Base-by-base conservation (phyloP, 2,888 invertebrate genomes). In the Phalangium opilio region DNA sequence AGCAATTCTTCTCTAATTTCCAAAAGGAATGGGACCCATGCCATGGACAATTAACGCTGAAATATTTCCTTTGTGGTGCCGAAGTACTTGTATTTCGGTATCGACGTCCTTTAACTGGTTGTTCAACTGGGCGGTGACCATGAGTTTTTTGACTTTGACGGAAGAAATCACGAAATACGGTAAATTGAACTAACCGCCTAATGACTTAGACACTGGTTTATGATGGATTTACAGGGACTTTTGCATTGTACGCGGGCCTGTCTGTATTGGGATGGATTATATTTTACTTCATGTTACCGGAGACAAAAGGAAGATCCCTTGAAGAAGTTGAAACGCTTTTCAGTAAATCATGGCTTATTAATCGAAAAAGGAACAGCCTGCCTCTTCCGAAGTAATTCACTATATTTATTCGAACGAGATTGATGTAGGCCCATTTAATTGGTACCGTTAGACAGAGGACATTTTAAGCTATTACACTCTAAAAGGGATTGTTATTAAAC, bases 31-130 rank as follows among this genome's bases (percentile, higher is more conserved):
- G 60, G 72, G 71, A 4, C 70, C 71, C 2, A 71, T 72, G 66
- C 72, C 72, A 2, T 73, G 73, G 73, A 71, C 72, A 3, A 65
- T 73, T 44, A 73, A 73, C 58, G 68, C 72, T 3, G 73, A 73
- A 58, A 71, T 73, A 45, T 73, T 70, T 56, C 73, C 73, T 0
- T 59, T 67, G 21, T 73, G 72, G 73, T 71, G 72, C 3, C 62
- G 73, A 18, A 63, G 70, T 42, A 68, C 70, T 0, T 69, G 71
- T 43, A 67, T 59, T 41, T 64, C 69, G 33, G 55, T 69, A n/a
- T 62, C 71, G 3, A 68, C 70, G 3, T 64, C 67, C 2, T 59
- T 64, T 38, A 73, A 73, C 58, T 74, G 73, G 73, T 55, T 67
- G 2, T 69, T 66, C 55, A 74, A 74, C 55, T 59, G 74, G 36